These are phyloP conservation scores for Druceiella hillmani DNA, from an alignment of 2,888 invertebrate species.

Conservation along the genomic window DNA sequence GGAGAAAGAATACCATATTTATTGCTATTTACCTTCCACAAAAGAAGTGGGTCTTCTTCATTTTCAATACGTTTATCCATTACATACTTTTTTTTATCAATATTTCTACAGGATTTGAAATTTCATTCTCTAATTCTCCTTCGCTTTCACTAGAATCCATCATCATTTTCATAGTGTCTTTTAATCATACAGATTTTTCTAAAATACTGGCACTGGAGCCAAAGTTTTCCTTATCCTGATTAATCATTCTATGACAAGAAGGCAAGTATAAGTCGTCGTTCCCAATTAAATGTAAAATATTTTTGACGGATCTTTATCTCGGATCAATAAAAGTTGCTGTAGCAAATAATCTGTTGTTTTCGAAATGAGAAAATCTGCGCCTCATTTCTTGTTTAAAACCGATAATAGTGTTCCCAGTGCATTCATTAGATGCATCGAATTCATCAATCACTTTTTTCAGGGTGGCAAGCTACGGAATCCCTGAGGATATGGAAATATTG, in stretches of 20 bases:
- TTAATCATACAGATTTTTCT: too few relatives aligned
- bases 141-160: too few relatives aligned
- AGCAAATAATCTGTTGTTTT: conserved; percentile 21
- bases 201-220: too few relatives aligned
- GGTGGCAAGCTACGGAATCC: conserved; percentile 19
- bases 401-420: too few relatives aligned
- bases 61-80: conserved; percentile 21
- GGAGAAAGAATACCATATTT: conserved; percentile 20
- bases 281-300: conserved; percentile 7
- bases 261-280: conserved; percentile 6
- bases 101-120: too few relatives aligned
- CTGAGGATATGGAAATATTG: conserved; percentile 20
- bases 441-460: conserved; percentile 18
- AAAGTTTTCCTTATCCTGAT: too few relatives aligned
- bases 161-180: too few relatives aligned
- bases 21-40: conserved; percentile 20
- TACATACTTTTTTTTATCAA: conserved; percentile 16
- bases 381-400: too few relatives aligned
- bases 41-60: conserved; percentile 20
- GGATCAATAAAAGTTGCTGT: conserved; percentile 20
- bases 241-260: too few relatives aligned
- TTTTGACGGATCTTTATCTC: conserved; percentile 13
- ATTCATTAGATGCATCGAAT: conserved; percentile 10
- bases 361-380: conserved; percentile 21
- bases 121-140: too few relatives aligned